Evolutionary conservation across 2,888 invertebrate genomes (phyloP), one percentile per base, ranked within the genome.

Genomic region (Acanthacorydalis orientalis): DNA sequence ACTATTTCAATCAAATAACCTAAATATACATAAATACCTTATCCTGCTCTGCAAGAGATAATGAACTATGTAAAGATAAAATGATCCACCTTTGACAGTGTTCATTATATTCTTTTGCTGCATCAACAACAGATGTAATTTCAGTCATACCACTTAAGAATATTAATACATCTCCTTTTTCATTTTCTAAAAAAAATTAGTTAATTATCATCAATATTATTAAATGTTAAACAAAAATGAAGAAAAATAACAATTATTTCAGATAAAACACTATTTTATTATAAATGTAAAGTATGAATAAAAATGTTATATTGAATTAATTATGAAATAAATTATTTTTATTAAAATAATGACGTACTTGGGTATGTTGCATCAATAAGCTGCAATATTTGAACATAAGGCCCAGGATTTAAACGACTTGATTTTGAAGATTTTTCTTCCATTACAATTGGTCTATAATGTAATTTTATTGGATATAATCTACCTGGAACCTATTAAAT

Each of bases 71-170:
- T 23, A 98, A 68, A 0, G 92, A 85, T 47, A 98, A 65, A 11
- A 97, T 78, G 40, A 97, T 88, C 98, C 98, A 98, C 43, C 79
- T 77, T 49, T 83, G 81, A 48, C 80, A 76, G 51, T 83, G 77
- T 51, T 78, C 75, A 2, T 77, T 73, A 59, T 93, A 96, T 54
- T 85, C 80, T 53, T 80, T 78, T 0, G 87, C 83, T 4, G 90
- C 91, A 54, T 92, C 91, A 33, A 83, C 82, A 23, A 96, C 76
- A 0, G 83, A 74, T 1, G 83, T 82, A 49, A 97, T 96, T 68
- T 96, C 96, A 60, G 85, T 83, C 57, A 91, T 83, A 1, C 96
- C 97, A 55, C 93, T 93, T 56, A 97, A 74, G 65, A 98, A 98
- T 60, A 99, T 81, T 4, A 98, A 68, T 11, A 96, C 72, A 66